Evolutionary conservation across 1,140 invertebrate species (phyloP).

Genomic region (Aphaenogaster rudis): DNA sequence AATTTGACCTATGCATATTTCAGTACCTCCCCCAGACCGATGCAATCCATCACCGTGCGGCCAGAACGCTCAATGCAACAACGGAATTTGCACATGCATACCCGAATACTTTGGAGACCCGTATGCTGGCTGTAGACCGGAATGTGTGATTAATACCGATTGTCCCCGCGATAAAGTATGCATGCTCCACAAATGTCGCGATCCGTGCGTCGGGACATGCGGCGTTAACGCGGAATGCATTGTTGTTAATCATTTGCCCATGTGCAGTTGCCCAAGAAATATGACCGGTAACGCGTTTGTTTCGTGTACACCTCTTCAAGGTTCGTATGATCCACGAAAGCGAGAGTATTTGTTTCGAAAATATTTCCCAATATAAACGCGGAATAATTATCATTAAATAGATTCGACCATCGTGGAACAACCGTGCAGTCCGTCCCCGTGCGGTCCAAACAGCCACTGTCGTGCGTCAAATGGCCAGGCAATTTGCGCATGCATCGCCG

Average conservation of each 20-base stretch:
- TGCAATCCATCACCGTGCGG: slow-evolving; percentile 90
- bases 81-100: slow-evolving; percentile 89
- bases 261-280: slow-evolving; percentile 90
- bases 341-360: neutral
- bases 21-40: slow-evolving; percentile 84
- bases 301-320: slow-evolving; percentile 86
- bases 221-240: slow-evolving; percentile 91
- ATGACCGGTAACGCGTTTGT: slow-evolving; percentile 91
- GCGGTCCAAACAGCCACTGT: slow-evolving; percentile 90
- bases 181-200: slow-evolving; percentile 90
- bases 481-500: slow-evolving; percentile 90
- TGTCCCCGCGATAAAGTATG: slow-evolving; percentile 92
- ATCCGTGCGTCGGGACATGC: slow-evolving; percentile 91
- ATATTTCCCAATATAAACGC: neutral
- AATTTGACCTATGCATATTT: slow-evolving; percentile 34
- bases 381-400: slow-evolving; percentile 23
- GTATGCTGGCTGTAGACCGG: slow-evolving; percentile 89
- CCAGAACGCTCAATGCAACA: slow-evolving; percentile 88
- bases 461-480: slow-evolving; percentile 89
- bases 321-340: slow-evolving; percentile 72
- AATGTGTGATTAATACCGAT: slow-evolving; percentile 92
- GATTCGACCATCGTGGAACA: slow-evolving; percentile 80
- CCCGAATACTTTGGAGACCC: slow-evolving; percentile 90
- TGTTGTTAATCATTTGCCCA: slow-evolving; percentile 92
- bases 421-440: slow-evolving; percentile 90